Percentiles rank a stretch among this genome's conserved stretches.
phyloP scores from a whole-genome alignment of 2,797 vertebrate species.

The Chaenodraco wilsoni region DNA sequence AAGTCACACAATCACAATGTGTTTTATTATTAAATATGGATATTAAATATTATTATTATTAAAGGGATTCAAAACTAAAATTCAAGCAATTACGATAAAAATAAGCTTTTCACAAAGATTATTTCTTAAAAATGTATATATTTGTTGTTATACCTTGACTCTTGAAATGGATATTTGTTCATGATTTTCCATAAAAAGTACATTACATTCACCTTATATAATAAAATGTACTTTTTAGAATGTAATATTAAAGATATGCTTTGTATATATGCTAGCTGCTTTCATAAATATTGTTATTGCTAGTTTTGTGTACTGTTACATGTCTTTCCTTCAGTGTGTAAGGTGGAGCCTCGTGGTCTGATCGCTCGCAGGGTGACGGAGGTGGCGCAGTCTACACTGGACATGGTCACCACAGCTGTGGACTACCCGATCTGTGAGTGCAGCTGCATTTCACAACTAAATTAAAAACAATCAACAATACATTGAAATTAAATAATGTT shows the following conservation, averaged over 20 bases:
- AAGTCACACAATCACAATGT: no score
- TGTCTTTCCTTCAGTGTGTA: conserved; percentile 60
- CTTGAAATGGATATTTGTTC: no score
- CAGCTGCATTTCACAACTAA: neutral
- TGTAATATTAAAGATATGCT: no score
- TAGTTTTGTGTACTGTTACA: neutral
- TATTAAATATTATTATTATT: neutral
- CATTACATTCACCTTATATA: no score
- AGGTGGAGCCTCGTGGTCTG: conserved; percentile 79
- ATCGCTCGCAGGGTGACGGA: conserved; percentile 87
- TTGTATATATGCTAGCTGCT: conserved; percentile 1
- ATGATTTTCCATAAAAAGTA: no score
- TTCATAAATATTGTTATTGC: neutral
- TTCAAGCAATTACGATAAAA: neutral
- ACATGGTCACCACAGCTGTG: conserved; percentile 84
- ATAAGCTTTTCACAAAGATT: no score
- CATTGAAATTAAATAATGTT: no score
- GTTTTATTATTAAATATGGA: no score
- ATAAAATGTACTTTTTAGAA: no score
- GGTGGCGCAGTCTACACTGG: conserved; percentile 86
- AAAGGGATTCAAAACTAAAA: neutral
- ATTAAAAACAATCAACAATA: no score
- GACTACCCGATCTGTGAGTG: conserved; percentile 88
- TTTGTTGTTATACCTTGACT: no score
- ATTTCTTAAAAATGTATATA: no score